Evolutionary conservation across 2,888 invertebrate genomes (phyloP).

Genomic region (Metalampra italica): DNA sequence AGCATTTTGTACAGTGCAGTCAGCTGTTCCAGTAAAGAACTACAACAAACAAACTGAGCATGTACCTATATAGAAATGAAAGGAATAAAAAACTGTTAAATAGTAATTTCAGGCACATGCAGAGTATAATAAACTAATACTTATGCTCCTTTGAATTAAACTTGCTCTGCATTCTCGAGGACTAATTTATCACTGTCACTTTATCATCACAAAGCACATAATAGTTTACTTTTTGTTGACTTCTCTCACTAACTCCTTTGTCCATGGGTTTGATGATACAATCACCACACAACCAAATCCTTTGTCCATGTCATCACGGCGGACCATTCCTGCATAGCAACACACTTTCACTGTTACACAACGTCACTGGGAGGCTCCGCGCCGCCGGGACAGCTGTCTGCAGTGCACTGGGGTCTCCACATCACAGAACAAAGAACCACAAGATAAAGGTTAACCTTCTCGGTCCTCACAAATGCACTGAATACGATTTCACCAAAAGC

Average conservation of each 20-base stretch:
- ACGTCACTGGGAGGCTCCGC: constrained; percentile 16
- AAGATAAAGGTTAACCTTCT: constrained; percentile 8
- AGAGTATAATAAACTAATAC: neutral
- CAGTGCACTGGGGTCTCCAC: constrained; percentile 8
- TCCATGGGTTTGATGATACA: neutral
- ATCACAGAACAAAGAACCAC: constrained; percentile 39
- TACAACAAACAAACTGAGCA: too few species aligned
- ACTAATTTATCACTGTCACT: constrained; percentile 8
- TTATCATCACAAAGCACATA: neutral
- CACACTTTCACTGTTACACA: constrained; percentile 47
- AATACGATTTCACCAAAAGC: neutral
- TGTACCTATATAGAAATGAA: too few species aligned
- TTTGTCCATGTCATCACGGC: constrained; percentile 29
- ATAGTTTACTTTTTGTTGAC: neutral
- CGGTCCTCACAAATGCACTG: neutral
- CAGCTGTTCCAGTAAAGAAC: too few species aligned
- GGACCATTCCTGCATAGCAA: constrained; percentile 20
- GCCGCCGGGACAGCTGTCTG: constrained; percentile 2
- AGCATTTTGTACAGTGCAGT: too few species aligned
- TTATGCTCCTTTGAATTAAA: constrained; percentile 1
- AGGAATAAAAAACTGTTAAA: too few species aligned
- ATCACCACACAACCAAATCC: constrained; percentile 15
- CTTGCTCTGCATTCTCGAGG: neutral
- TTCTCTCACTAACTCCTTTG: constrained; percentile 4
- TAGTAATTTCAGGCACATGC: neutral